A percentile compares a stretch with the other conserved stretches of the same genome.
Evolutionary conservation across 1,140 invertebrate species (phyloP).

Genomic region (Drosophila insularis): DNA sequence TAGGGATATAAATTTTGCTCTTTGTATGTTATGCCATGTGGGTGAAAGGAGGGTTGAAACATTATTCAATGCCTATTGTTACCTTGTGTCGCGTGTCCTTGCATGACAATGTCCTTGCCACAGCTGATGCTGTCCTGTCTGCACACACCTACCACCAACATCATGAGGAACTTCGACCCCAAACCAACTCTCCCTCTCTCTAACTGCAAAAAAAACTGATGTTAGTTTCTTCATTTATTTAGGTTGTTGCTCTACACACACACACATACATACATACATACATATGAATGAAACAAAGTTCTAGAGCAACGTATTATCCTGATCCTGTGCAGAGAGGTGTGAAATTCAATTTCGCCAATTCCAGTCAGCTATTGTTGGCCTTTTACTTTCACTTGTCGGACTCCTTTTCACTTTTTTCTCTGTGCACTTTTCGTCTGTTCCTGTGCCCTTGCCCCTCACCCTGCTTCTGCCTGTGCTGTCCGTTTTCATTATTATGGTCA

Average conservation of each 20-base stretch:
- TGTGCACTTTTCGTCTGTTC: too few relatives aligned
- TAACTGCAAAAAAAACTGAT: not conserved
- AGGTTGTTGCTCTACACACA: slow-evolving; percentile 27
- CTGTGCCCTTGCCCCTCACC: too few relatives aligned
- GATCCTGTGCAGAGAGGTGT: slow-evolving; percentile 63
- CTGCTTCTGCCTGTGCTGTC: slow-evolving; percentile 19
- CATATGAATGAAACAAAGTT: slow-evolving; percentile 54
- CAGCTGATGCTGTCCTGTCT: slow-evolving; percentile 17
- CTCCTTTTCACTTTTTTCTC: slow-evolving; percentile 19
- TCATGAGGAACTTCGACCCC: slow-evolving; percentile 15
- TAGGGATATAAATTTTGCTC: slow-evolving; percentile 33
- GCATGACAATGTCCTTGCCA: slow-evolving; percentile 33
- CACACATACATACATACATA: slow-evolving; percentile 38
- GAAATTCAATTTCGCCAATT: slow-evolving; percentile 69
- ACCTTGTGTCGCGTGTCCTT: slow-evolving; percentile 41
- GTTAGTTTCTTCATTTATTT: slow-evolving; percentile 20
- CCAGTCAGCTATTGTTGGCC: slow-evolving; percentile 41
- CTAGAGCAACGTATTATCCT: slow-evolving; percentile 46
- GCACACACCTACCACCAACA: not conserved
- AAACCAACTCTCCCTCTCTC: not conserved
- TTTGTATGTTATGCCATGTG: slow-evolving; percentile 22
- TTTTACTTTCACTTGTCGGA: slow-evolving; percentile 29
- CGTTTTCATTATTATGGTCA: slow-evolving; percentile 62
- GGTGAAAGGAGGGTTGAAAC: slow-evolving; percentile 1
- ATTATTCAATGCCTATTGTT: slow-evolving; percentile 47